These are phyloP conservation scores for Myathropa florea DNA, from an alignment of 2,888 invertebrate species.

Conservation along the genomic window DNA sequence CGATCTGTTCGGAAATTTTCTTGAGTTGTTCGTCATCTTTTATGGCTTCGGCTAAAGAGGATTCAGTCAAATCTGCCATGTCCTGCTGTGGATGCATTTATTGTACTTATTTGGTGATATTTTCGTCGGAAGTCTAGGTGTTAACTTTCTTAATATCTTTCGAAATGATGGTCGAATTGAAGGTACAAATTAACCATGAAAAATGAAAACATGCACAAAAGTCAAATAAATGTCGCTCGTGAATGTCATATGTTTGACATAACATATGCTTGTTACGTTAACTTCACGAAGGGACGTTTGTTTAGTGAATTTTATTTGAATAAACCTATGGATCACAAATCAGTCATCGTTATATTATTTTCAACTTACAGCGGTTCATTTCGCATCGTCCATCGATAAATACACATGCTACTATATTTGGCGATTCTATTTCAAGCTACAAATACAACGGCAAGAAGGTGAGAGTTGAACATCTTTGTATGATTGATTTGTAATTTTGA, in stretches of 20 bases:
- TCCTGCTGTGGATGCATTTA: conserved; percentile 33
- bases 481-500: too few species aligned
- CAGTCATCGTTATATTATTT: too few species aligned
- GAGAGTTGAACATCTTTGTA: too few species aligned
- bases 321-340: too few species aligned
- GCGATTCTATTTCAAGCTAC: too few species aligned
- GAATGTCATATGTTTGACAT: neutral
- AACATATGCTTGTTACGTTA: neutral
- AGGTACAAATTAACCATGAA: conserved; percentile 15
- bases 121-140: neutral
- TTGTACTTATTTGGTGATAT: neutral
- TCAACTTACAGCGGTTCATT: too few species aligned
- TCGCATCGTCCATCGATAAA: too few species aligned
- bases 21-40: conserved; percentile 75
- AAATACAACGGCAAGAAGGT: too few species aligned
- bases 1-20: conserved; percentile 74
- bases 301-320: too few species aligned
- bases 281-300: too few species aligned
- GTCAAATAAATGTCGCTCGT: conserved; percentile 59
- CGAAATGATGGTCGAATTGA: neutral
- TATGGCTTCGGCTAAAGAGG: conserved; percentile 73
- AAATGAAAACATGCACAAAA: conserved; percentile 55
- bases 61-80: conserved; percentile 70
- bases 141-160: neutral
- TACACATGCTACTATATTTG: too few species aligned